These are phyloP conservation scores for Istiophorus platypterus DNA, from an alignment of 2,113 vertebrate genomes.

Conservation along the genomic window DNA sequence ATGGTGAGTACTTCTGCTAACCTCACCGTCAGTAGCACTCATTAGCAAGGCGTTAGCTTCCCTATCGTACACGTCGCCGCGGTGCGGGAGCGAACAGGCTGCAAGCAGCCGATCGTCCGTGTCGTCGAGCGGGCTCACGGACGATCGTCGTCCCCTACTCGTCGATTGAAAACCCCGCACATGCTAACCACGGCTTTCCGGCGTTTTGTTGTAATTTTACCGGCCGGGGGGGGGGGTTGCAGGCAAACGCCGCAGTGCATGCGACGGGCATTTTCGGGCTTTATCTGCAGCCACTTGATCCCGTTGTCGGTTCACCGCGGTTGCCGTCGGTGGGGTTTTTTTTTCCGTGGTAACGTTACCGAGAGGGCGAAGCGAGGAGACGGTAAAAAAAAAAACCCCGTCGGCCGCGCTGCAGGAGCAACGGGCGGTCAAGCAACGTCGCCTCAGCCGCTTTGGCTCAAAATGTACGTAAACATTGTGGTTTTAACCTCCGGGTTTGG, in stretches of 20 bases:
- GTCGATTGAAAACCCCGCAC: fast-evolving
- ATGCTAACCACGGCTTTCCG: too few relatives aligned
- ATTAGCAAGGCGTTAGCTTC: background rate
- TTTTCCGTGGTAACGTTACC: background rate
- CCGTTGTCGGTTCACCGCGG: background rate
- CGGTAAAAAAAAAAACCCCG: too few relatives aligned
- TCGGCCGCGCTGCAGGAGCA: conserved; percentile 25
- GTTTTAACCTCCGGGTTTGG: background rate
- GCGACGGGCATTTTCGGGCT: background rate
- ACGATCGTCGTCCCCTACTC: too few relatives aligned
- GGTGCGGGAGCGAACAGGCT: too few relatives aligned
- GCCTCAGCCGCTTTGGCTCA: background rate
- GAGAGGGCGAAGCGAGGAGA: background rate
- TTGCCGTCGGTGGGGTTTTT: background rate
- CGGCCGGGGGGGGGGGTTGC: background rate
- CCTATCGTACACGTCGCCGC: too few relatives aligned
- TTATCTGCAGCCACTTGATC: too few relatives aligned
- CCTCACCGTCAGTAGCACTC: conserved; percentile 5
- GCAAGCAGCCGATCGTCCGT: too few relatives aligned
- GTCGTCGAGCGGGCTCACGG: too few relatives aligned
- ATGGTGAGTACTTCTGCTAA: conserved; percentile 80
- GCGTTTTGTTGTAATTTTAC: too few relatives aligned
- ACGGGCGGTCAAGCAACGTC: background rate
- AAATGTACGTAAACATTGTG: background rate
- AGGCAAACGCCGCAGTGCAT: background rate